Conservation (phyloP, 2,113 vertebrate species). For the Dunckerocampus dactyliophorus region DNA sequence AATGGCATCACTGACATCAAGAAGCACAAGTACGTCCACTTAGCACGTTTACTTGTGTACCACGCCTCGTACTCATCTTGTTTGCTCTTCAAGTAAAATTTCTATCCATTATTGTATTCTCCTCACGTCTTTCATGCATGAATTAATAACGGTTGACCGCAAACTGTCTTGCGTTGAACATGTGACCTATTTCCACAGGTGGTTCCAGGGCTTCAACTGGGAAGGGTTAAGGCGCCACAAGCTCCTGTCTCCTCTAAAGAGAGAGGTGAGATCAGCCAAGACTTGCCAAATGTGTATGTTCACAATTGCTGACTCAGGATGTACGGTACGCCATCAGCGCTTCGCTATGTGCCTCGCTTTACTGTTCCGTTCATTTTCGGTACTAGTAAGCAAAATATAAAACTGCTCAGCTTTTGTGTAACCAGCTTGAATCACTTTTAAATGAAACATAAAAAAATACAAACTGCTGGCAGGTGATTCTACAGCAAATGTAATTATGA, state of each 20-base stretch:
- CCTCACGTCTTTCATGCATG: background rate
- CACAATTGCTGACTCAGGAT: background rate
- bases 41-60: background rate
- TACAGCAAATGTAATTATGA: too few species aligned
- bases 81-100: background rate
- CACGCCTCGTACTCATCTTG: background rate
- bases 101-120: too few species aligned
- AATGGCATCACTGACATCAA: constrained; percentile 68
- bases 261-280: constrained; percentile 60
- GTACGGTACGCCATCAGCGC: too few species aligned
- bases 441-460: too few species aligned
- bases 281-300: background rate
- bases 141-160: background rate
- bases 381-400: too few species aligned
- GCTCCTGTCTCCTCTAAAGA: constrained; percentile 69
- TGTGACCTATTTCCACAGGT: constrained; percentile 47
- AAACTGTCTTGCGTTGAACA: background rate
- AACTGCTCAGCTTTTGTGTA: too few species aligned
- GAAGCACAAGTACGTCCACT: constrained; percentile 67
- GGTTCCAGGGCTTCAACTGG: constrained; percentile 81
- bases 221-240: constrained; percentile 69
- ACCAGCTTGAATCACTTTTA: too few species aligned
- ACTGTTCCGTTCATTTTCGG: too few species aligned
- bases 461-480: too few species aligned
- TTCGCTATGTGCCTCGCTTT: too few species aligned